Base-by-base conservation (phyloP, 2,113 vertebrate species). In the Callionymus lyra region DNA sequence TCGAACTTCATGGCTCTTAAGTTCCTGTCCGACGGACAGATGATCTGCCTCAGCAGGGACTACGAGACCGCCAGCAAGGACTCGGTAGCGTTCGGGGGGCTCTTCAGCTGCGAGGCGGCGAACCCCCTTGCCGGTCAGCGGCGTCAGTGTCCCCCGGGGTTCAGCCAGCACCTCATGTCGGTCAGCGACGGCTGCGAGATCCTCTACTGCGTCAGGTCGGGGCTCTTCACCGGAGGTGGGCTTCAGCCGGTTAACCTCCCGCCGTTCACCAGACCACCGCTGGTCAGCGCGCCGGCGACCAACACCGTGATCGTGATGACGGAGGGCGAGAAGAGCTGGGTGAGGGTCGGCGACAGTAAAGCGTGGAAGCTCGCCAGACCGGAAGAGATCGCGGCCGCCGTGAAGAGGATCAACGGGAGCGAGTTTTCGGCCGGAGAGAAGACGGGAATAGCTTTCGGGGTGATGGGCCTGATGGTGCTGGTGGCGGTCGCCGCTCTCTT, bases 151-250 rank as follows among this genome's bases (percentile, higher is more conserved):
- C 90, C 93, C 0, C 65, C 70, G 0, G 83, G 86, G 39, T 94
- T 91, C 59, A 94, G 91, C 43, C 91, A 92, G 59, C 91, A 97
- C 58, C 67, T 88, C 1, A 90, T 88, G 0, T 44, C 85, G 27
- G 87, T 95, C 68, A 94, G 87, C 0, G 88, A 94, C 1, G 88
- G 90, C 1, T 97, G 92, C 65, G 86, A 93, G 76, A 79, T 97
- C 14, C 80, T 91, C 11, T 93, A 89, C 56, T 97, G 94, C 0
- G 74, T 91, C 32, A 80, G 81, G 55, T 84, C 91, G 0, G 86
- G 85, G 1, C 12, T 86, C 32, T 88, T 94, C 49, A 91, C 85
- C 0, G 79, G 70, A 6, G 84, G 84, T 0, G 47, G 85, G 0
- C 76, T 96, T 42, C 80, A 79, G 0, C 86, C 89, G 0, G 56